Conservation (phyloP, 2,797 vertebrate species). For the Sparidentex hasta region DNA sequence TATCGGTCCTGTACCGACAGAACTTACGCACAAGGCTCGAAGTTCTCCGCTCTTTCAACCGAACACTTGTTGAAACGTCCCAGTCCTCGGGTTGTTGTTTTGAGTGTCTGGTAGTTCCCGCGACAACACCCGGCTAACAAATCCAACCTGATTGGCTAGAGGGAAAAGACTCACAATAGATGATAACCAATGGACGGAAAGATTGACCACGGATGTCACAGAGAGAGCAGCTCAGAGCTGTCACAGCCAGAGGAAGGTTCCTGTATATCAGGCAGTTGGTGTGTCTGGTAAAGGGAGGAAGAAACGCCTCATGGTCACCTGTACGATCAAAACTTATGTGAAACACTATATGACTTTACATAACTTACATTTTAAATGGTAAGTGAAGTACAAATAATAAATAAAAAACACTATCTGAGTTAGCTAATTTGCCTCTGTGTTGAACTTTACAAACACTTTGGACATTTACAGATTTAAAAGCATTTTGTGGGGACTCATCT, state of each 20-base stretch:
- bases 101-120: conserved; percentile 44
- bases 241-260: too few relatives aligned
- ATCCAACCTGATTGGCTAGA: conserved; percentile 45
- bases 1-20: not conserved
- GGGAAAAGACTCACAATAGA: conserved; percentile 7
- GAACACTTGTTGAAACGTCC: not conserved
- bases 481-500: too few relatives aligned
- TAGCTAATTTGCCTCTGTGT: too few relatives aligned
- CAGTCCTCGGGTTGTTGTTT: not conserved
- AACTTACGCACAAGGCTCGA: not conserved
- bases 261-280: too few relatives aligned
- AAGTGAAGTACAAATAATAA: not conserved
- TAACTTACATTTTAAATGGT: not conserved
- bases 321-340: not conserved
- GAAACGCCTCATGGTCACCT: not conserved
- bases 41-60: accelerated
- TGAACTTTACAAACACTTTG: too few relatives aligned
- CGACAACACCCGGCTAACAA: conserved; percentile 43
- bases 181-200: conserved; percentile 3
- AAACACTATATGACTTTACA: too few relatives aligned
- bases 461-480: too few relatives aligned
- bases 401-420: not conserved
- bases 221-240: not conserved
- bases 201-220: not conserved
- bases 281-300: not conserved